These are phyloP conservation scores for Megaustenia siamemsis DNA, from an alignment of 2,888 invertebrate genomes.

Conservation along the genomic window DNA sequence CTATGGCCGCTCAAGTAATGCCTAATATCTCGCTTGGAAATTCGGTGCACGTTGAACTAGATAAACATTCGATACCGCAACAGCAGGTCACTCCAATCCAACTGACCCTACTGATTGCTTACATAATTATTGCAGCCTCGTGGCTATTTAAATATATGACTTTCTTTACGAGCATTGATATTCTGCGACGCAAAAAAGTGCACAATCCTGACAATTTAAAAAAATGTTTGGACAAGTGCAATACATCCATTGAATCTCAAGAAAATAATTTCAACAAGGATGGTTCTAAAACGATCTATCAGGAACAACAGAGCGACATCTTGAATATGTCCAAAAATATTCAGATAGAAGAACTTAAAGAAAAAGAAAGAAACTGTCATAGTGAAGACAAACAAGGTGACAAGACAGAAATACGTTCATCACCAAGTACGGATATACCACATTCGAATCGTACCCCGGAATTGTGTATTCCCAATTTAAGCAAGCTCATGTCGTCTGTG, in stretches of 20 bases:
- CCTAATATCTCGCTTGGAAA: not conserved
- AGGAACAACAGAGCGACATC: not conserved
- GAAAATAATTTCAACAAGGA: not conserved
- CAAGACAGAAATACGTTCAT: not conserved
- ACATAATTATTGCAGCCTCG: slow-evolving; percentile 44
- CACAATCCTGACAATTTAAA: not conserved
- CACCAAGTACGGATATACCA: not conserved
- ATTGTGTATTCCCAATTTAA: slow-evolving; percentile 57
- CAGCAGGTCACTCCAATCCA: slow-evolving; percentile 60
- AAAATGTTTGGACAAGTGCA: not conserved
- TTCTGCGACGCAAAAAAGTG: not conserved
- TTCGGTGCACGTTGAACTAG: slow-evolving; percentile 9
- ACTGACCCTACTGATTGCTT: slow-evolving; percentile 58
- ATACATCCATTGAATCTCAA: not conserved
- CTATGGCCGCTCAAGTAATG: not conserved
- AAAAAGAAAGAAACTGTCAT: not conserved
- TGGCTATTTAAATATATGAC: slow-evolving; percentile 52
- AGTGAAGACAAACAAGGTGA: not conserved
- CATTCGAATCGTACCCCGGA: not conserved
- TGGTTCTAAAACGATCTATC: not conserved
- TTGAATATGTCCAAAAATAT: not conserved
- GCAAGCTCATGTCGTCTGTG: slow-evolving; percentile 60
- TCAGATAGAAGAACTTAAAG: not conserved
- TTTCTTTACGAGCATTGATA: not conserved
- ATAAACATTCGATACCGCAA: slow-evolving; percentile 60